These are phyloP conservation scores for Hypsopygia costalis DNA, from an alignment of 2,888 invertebrate species.

Conservation along the genomic window DNA sequence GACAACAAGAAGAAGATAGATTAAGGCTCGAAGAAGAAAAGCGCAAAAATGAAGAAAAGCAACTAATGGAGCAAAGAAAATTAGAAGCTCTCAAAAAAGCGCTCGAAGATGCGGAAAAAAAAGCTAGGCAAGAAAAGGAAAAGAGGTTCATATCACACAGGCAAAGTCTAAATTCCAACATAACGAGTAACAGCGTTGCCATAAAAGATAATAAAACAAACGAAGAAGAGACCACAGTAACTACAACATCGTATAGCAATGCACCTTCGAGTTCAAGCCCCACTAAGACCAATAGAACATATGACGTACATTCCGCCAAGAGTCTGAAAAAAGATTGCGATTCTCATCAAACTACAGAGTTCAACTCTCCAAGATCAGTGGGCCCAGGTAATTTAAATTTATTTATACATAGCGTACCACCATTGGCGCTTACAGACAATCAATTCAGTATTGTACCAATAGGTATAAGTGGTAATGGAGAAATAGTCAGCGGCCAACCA, in stretches of 20 bases:
- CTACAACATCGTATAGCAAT: slow-evolving; percentile 11
- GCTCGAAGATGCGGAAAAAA: slow-evolving; percentile 87
- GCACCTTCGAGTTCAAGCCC: slow-evolving; percentile 65
- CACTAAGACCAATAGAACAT: slow-evolving; percentile 63
- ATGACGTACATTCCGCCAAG: slow-evolving; percentile 63
- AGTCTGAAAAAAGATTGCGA: slow-evolving; percentile 57
- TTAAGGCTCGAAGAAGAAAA: slow-evolving; percentile 87
- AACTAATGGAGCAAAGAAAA: slow-evolving; percentile 86
- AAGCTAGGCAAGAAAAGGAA: slow-evolving; percentile 85
- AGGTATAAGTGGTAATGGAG: slow-evolving; percentile 57
- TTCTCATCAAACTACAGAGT: slow-evolving; percentile 64
- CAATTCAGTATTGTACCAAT: slow-evolving; percentile 71
- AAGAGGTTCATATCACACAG: slow-evolving; percentile 63
- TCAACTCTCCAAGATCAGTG: slow-evolving; percentile 65
- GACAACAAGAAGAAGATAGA: slow-evolving; percentile 86
- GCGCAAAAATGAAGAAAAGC: slow-evolving; percentile 82
- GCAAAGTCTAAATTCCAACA: slow-evolving; percentile 30
- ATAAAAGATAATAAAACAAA: slow-evolving; percentile 32
- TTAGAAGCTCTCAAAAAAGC: slow-evolving; percentile 88
- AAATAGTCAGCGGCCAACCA: slow-evolving; percentile 57
- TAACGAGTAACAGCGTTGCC: not conserved
- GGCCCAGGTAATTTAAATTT: slow-evolving; percentile 64
- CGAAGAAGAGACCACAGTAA: slow-evolving; percentile 28
- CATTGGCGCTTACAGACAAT: slow-evolving; percentile 60
- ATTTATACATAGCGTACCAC: slow-evolving; percentile 67